Percentiles rank a stretch among this genome's conserved stretches.
Conservation (phyloP, 2,888 invertebrate species). For the Acanthococcus lagerstroemiae region DNA sequence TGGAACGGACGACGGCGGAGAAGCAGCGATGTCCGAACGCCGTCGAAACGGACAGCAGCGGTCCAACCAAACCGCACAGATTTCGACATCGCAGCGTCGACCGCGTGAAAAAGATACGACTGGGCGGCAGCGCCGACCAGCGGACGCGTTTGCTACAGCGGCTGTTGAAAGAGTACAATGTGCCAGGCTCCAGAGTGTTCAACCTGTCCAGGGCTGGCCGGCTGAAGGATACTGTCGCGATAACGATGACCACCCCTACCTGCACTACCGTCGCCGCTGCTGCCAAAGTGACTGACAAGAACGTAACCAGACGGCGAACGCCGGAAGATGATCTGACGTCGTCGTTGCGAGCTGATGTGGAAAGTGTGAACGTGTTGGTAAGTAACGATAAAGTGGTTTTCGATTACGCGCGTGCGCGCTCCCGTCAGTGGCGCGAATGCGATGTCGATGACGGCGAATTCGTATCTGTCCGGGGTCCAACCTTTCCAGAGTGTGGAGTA, state of each 20-base stretch:
- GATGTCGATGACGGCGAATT: too few species aligned
- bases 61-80: not conserved
- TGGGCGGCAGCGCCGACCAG: not conserved
- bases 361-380: not conserved
- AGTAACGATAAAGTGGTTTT: too few species aligned
- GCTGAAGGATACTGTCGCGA: too few species aligned
- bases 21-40: not conserved
- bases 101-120: not conserved
- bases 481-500: too few species aligned
- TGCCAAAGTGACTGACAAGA: not conserved
- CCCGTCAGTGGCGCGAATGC: too few species aligned
- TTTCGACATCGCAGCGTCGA: not conserved
- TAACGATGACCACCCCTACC: not conserved
- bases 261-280: not conserved
- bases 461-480: too few species aligned
- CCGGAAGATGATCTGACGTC: not conserved
- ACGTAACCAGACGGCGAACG: too few species aligned
- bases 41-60: not conserved
- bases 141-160: conserved; percentile 8
- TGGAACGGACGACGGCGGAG: not conserved
- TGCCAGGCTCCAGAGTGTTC: too few species aligned
- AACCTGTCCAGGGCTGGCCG: too few species aligned
- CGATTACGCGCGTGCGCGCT: too few species aligned
- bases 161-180: conserved; percentile 6
- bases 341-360: not conserved